These are phyloP conservation scores for Bimastos eiseni DNA, from an alignment of 2,888 invertebrate genomes.

Conservation along the genomic window DNA sequence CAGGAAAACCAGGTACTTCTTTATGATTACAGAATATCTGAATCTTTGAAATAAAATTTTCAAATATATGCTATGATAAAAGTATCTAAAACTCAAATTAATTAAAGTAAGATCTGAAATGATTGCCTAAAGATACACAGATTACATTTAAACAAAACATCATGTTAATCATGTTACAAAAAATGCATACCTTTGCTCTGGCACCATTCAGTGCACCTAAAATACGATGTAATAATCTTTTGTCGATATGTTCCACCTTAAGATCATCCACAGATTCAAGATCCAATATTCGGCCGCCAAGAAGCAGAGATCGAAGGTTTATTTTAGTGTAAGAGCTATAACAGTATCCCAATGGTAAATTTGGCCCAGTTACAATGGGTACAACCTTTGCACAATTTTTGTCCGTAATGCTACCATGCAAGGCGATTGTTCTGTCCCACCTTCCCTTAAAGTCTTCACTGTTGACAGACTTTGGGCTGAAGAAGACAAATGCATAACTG, in stretches of 20 bases:
- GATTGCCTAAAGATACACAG: not conserved
- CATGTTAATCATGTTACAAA: too few species aligned
- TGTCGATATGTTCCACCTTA: not conserved
- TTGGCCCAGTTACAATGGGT: not conserved
- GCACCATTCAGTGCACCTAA: not conserved
- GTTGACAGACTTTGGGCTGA: not conserved
- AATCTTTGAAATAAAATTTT: not conserved
- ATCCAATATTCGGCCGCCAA: not conserved
- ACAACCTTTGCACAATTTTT: not conserved
- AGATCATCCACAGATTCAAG: not conserved
- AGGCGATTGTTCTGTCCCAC: not conserved
- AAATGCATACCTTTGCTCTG: not conserved
- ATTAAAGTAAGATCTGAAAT: not conserved
- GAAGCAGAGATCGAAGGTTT: not conserved
- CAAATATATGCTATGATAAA: not conserved
- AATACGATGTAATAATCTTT: not conserved
- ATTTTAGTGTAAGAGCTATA: not conserved
- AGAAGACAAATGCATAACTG: not conserved
- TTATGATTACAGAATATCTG: not conserved
- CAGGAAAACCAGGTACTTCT: not conserved
- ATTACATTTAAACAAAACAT: not conserved
- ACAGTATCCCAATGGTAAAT: not conserved
- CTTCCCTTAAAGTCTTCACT: not conserved
- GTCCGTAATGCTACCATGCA: not conserved
- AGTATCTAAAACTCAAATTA: not conserved